These are phyloP conservation scores for Muntiacus reevesi DNA, from an alignment of 2,113 vertebrate genomes.

Conservation along the genomic window DNA sequence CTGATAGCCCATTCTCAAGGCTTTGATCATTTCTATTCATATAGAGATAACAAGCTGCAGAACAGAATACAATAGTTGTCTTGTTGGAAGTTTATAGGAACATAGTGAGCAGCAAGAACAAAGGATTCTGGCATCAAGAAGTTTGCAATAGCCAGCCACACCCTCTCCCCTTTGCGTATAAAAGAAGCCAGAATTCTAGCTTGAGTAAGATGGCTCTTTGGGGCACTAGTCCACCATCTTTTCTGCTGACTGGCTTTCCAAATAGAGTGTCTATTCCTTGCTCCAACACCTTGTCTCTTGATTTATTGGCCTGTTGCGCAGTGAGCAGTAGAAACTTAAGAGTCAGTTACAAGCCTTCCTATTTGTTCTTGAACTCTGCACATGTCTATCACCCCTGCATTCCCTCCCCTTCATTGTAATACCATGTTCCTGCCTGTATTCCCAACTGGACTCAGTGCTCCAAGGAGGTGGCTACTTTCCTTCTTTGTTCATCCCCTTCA, in stretches of 20 bases:
- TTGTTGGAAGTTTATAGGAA: neutral
- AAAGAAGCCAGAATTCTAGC: neutral
- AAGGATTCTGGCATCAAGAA: neutral
- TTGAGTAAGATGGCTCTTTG: neutral
- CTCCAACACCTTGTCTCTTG: neutral
- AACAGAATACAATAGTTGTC: neutral
- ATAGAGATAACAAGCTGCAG: neutral
- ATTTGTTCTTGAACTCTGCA: neutral
- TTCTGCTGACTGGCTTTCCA: neutral
- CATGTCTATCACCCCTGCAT: rapidly evolving
- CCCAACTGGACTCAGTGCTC: neutral
- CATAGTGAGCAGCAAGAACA: neutral
- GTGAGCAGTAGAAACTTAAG: neutral
- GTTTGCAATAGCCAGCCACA: neutral
- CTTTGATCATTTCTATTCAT: neutral
- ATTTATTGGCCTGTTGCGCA: neutral
- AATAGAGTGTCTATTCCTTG: neutral
- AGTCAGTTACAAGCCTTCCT: neutral
- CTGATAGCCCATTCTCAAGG: neutral
- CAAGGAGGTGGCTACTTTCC: neutral
- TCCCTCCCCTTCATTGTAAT: too few relatives aligned
- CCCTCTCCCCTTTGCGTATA: neutral
- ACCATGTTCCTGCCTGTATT: neutral
- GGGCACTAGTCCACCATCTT: neutral
- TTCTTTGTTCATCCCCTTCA: neutral